These are phyloP conservation scores for Caprella mutica DNA, from an alignment of 2,888 invertebrate species.

Conservation along the genomic window DNA sequence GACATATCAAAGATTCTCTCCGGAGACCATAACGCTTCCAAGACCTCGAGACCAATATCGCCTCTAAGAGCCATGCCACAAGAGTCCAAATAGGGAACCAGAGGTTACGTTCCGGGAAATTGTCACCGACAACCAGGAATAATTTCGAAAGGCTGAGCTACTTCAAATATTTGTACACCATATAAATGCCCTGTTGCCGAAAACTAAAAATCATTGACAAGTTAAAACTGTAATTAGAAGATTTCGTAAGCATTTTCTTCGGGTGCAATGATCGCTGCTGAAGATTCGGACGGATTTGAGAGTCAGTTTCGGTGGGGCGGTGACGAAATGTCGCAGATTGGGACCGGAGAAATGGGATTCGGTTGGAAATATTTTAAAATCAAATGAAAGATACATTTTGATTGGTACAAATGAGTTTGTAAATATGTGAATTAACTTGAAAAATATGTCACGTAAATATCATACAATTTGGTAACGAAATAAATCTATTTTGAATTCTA, in stretches of 20 bases:
- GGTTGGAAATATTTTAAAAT: too few relatives aligned
- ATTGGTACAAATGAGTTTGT: too few relatives aligned
- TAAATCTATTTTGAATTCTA: too few relatives aligned
- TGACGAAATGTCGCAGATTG: too few relatives aligned
- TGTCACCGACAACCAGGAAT: constrained; percentile 15
- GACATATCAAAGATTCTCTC: constrained; percentile 19
- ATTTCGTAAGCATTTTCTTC: constrained; percentile 12
- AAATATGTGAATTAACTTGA: too few relatives aligned
- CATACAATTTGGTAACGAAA: too few relatives aligned
- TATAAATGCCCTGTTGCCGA: constrained; percentile 17
- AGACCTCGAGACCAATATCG: background rate
- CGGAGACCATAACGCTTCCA: background rate
- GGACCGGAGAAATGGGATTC: too few relatives aligned
- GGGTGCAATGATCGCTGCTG: constrained; percentile 11
- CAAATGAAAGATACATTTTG: too few relatives aligned
- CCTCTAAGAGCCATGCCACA: background rate
- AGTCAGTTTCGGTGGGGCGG: too few relatives aligned
- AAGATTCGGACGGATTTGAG: constrained; percentile 2
- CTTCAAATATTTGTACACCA: constrained; percentile 22
- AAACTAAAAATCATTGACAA: constrained; percentile 23
- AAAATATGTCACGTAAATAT: too few relatives aligned
- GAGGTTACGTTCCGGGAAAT: constrained; percentile 4
- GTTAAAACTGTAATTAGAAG: constrained; percentile 25
- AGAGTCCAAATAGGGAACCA: background rate
- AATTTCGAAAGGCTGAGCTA: constrained; percentile 18